Evolutionary conservation across 2,113 vertebrate species (phyloP).

Genomic region (Notechis scutatus): DNA sequence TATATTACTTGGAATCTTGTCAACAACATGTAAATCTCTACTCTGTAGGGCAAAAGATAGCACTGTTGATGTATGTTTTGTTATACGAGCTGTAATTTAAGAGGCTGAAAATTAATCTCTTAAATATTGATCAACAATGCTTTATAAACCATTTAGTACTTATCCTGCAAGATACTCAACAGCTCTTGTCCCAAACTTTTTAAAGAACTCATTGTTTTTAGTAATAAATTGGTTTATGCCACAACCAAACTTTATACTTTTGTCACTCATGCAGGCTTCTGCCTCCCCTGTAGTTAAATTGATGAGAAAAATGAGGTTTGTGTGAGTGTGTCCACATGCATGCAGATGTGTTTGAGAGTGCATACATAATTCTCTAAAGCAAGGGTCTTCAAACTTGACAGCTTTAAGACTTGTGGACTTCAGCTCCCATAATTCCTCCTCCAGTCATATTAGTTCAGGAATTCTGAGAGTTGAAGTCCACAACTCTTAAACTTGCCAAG

Average conservation of each 20-base stretch:
- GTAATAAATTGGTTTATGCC: background rate
- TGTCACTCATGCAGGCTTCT: background rate
- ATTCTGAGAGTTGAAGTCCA: no score
- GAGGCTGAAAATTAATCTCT: constrained; percentile 21
- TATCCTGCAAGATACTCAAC: constrained; percentile 11
- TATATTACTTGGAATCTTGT: no score
- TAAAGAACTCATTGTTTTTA: background rate
- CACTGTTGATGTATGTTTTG: background rate
- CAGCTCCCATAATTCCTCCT: no score
- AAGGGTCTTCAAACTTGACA: no score
- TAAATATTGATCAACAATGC: constrained; percentile 6
- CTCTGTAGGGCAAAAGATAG: background rate
- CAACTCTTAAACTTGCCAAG: no score
- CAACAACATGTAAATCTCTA: background rate
- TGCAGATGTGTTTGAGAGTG: no score
- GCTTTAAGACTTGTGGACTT: no score
- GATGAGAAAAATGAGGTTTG: background rate
- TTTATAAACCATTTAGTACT: background rate
- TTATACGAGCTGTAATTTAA: background rate
- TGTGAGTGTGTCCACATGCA: no score
- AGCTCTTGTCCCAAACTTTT: background rate
- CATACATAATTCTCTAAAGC: background rate
- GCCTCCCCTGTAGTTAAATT: background rate
- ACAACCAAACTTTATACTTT: background rate
- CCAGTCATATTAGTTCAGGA: no score